Percentiles rank a stretch among this genome's conserved stretches.
These are phyloP conservation scores for Bombycilla garrulus DNA, from an alignment of 2,113 vertebrate species.

Conservation along the genomic window DNA sequence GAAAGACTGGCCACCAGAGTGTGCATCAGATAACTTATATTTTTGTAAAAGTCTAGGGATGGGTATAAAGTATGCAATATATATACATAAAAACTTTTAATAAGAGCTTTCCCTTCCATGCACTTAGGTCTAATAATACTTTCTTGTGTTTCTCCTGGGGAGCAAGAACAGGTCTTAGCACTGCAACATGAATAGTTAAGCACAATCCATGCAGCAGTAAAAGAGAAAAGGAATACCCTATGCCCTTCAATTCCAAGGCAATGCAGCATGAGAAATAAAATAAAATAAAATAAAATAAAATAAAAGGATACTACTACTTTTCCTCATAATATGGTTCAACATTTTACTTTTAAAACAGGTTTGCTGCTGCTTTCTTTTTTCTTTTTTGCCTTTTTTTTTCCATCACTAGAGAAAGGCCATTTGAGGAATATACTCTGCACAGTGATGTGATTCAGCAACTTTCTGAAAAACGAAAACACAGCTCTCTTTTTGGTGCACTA, in stretches of 20 bases:
- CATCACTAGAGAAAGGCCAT: neutral
- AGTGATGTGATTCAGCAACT: slow-evolving; percentile 49
- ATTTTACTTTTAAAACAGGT: neutral
- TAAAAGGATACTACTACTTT: neutral
- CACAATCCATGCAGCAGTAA: neutral
- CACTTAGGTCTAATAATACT: neutral
- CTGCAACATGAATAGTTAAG: slow-evolving; percentile 15
- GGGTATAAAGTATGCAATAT: slow-evolving; percentile 11
- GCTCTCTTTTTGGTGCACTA: neutral
- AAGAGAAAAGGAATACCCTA: neutral
- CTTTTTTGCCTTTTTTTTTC: neutral
- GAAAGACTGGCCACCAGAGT: neutral
- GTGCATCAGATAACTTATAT: neutral
- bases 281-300: neutral
- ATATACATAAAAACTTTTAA: slow-evolving; percentile 1
- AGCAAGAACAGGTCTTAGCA: neutral
- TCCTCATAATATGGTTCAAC: neutral
- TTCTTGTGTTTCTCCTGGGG: neutral
- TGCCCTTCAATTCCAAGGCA: neutral
- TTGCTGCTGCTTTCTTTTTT: neutral
- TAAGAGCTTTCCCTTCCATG: neutral
- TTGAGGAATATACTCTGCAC: neutral
- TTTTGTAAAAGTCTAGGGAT: neutral
- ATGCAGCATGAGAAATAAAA: neutral
- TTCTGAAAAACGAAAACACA: slow-evolving; percentile 14